Evolutionary conservation across 2,113 vertebrate species (phyloP).

Genomic region (Echinops telfairi): DNA sequence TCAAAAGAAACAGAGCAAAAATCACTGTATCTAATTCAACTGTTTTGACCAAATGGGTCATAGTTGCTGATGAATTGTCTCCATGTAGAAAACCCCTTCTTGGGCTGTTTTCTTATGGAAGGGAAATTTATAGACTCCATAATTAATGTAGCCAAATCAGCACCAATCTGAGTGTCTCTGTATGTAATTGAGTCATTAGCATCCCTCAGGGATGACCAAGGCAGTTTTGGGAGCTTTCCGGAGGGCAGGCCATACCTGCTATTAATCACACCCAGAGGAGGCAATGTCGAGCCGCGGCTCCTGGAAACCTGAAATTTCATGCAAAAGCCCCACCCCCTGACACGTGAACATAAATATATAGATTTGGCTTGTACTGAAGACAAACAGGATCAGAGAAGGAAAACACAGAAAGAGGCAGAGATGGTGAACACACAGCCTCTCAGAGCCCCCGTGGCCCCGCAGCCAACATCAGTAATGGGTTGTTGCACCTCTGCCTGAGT

Average conservation of each 20-base stretch:
- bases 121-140: neutral
- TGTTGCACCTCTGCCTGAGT: neutral
- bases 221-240: neutral
- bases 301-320: neutral
- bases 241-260: neutral
- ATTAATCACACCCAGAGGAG: neutral
- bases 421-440: rapidly evolving
- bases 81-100: constrained; percentile 36
- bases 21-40: neutral
- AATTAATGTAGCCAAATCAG: neutral
- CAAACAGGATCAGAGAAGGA: neutral
- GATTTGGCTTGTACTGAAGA: neutral
- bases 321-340: neutral
- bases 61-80: neutral
- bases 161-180: neutral
- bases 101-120: neutral
- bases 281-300: neutral
- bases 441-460: neutral
- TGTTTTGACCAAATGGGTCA: neutral
- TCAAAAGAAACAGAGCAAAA: neutral
- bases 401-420: neutral
- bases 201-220: neutral
- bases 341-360: neutral
- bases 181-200: neutral
- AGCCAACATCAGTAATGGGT: neutral